A percentile compares a stretch with the other conserved stretches of the same genome.
phyloP scores from a whole-genome alignment of 2,113 vertebrate genomes.

The Perognathus longimembris region DNA sequence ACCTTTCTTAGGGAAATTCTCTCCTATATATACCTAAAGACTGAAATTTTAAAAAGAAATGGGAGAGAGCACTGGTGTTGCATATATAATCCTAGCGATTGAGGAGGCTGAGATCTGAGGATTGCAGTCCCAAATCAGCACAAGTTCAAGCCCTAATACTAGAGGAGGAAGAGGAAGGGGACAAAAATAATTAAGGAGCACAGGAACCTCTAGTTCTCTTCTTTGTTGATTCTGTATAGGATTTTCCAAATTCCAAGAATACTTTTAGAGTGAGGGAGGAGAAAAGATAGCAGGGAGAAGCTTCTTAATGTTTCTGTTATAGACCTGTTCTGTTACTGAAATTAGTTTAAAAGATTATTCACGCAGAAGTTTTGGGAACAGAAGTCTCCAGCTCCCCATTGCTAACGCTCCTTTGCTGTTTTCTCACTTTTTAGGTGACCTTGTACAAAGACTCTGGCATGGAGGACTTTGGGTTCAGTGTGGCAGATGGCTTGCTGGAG shows the following conservation, averaged over 20 bases:
- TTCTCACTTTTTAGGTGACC: slow-evolving; percentile 88
- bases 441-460: slow-evolving; percentile 94
- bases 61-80: no score
- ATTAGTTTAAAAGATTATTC: not conserved
- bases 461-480: slow-evolving; percentile 99
- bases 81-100: no score
- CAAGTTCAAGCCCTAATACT: no score
- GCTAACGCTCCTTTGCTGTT: not conserved
- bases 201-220: not conserved
- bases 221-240: not conserved
- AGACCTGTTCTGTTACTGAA: not conserved
- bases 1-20: not conserved
- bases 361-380: not conserved
- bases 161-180: not conserved
- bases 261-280: not conserved
- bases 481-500: slow-evolving; percentile 96
- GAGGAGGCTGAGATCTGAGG: no score
- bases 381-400: not conserved
- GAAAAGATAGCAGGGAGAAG: not conserved
- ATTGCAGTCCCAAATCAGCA: no score
- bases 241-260: not conserved
- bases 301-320: not conserved
- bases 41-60: not conserved
- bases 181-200: not conserved
- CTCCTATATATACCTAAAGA: not conserved